Evolutionary conservation across 2,113 vertebrate genomes (phyloP), one percentile per base, ranked within the genome.

Genomic region (Grus americana): DNA sequence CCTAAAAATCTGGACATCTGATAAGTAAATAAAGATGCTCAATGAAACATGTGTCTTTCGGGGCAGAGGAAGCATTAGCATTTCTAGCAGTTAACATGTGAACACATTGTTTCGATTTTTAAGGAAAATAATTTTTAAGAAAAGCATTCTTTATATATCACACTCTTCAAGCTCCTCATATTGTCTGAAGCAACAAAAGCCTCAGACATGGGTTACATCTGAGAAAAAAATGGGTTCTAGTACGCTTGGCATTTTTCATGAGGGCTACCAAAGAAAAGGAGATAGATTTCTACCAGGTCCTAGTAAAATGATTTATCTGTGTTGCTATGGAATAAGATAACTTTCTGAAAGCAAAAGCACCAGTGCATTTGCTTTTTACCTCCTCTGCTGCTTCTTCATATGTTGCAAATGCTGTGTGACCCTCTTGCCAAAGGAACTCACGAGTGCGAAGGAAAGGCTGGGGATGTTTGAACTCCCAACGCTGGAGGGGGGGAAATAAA

Each of bases 381-480:
- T 99, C 99, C 79, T 98, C 99, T 65, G 98, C 98, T 40, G 99
- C 99, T 93, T 99, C 99, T 92, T 99, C 99, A 36, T 98, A 98
- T 2, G 99, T 99, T 73, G 99, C 99, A 79, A 99, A 99, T 6
- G 99, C 99, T 2, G 99, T 99, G 94, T 99, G 99, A 52, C 99
- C 99, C 78, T 99, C 99, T 92, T 99, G 99, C 99, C 99, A 99
- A 40, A 99, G 98, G 97, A 99, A 99, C 96, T 99, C 99, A 63
- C 99, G 98, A 38, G 99, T 99, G 85, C 99, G 99, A 66, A 99
- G 98, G 97, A 99, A 99, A 71, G 99, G 99, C 26, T 99, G 99
- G 1, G 99, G 99, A 90, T 99, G 99, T 96, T 99, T 99, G 98
- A 99, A 99, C 96, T 99, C 99, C 99, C 99, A 99, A 32, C 99